Evolutionary conservation across 2,888 invertebrate genomes (phyloP).

Genomic region (Lottia gigantea): DNA sequence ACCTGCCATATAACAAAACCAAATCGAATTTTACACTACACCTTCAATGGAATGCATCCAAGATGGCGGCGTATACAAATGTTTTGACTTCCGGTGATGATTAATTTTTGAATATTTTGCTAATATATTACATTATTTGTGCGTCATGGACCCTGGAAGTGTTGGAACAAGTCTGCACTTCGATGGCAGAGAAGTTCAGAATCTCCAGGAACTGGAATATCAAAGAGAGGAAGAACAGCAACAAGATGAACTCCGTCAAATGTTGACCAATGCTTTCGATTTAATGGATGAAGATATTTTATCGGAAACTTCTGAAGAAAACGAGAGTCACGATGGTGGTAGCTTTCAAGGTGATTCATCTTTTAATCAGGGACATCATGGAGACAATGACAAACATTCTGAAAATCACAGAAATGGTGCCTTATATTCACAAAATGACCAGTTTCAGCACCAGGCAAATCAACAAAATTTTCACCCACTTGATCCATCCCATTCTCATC

Average conservation of each 20-base stretch:
- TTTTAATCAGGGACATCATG: not conserved
- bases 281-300: conserved; percentile 56
- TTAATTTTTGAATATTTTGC: not conserved
- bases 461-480: not conserved
- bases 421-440: not conserved
- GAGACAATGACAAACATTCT: not conserved
- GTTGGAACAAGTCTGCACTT: conserved; percentile 56
- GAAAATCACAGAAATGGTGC: not conserved
- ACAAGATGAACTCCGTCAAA: conserved; percentile 58
- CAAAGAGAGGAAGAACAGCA: conserved; percentile 60
- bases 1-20: not conserved
- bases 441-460: not conserved
- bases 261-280: conserved; percentile 59
- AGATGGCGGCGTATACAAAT: not conserved
- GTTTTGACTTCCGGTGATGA: not conserved
- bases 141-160: not conserved
- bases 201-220: conserved; percentile 60
- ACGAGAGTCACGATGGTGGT: conserved; percentile 17
- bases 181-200: conserved; percentile 58
- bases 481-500: not conserved
- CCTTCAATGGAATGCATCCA: not conserved
- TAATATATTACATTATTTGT: not conserved
- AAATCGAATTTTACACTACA: not conserved
- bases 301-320: conserved; percentile 52
- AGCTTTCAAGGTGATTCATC: not conserved